Percentiles rank a stretch among this genome's conserved stretches.
phyloP scores from a whole-genome alignment of 2,797 vertebrate genomes.

The Mormyrops attenuatus region DNA sequence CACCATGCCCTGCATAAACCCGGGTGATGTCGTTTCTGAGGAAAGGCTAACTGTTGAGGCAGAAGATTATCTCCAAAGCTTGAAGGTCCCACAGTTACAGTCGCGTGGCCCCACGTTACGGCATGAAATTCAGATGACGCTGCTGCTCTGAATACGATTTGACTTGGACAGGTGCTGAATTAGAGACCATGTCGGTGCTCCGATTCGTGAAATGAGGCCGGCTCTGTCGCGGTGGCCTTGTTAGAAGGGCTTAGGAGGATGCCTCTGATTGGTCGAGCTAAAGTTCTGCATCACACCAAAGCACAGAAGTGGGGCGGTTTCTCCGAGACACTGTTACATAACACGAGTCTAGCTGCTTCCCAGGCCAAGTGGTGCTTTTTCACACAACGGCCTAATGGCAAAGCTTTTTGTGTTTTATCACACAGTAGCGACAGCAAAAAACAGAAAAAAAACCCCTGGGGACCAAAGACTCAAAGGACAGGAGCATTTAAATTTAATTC shows the following conservation, averaged over 20 bases:
- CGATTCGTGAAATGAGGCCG: not conserved
- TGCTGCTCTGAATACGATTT: not conserved
- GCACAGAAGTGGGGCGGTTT: not conserved
- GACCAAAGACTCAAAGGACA: slow-evolving; percentile 4
- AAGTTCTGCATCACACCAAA: not conserved
- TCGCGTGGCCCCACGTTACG: not conserved
- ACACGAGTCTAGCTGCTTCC: not conserved
- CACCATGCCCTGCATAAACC: not conserved
- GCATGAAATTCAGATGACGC: not conserved
- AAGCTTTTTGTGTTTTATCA: not conserved
- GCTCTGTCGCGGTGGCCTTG: not conserved
- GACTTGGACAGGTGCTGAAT: not conserved
- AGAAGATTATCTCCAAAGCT: not conserved
- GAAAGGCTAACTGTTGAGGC: not conserved
- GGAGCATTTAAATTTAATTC: slow-evolving; percentile 1
- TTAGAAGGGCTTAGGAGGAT: not conserved
- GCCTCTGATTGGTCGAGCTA: not conserved
- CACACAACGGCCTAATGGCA: not conserved
- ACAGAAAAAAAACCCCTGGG: not conserved
- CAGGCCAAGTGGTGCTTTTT: not conserved
- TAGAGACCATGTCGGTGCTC: not conserved
- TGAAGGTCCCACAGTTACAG: not conserved
- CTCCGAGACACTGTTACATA: not conserved
- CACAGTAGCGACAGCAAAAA: not conserved
- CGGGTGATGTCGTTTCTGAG: not conserved